Evolutionary conservation across 2,113 vertebrate genomes (phyloP).

Genomic region (Ochotona princeps): DNA sequence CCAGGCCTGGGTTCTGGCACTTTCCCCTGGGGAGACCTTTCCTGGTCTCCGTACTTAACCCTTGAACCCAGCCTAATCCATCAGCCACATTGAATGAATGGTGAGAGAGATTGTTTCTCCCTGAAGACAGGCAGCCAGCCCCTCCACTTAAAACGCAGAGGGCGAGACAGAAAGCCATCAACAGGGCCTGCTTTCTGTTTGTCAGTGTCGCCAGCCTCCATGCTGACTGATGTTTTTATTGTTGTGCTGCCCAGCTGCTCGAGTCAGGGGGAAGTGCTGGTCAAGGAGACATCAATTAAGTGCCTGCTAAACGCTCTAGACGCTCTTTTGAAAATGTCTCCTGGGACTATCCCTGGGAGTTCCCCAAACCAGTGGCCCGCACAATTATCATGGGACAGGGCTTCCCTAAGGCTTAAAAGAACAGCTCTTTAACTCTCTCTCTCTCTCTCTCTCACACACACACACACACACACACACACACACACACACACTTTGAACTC

Average conservation of each 20-base stretch:
- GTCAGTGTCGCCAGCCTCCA: neutral
- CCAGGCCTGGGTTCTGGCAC: conserved; percentile 57
- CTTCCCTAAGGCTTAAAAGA: neutral
- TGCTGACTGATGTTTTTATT: conserved; percentile 40
- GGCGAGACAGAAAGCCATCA: neutral
- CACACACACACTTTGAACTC: fast-evolving
- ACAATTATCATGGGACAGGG: neutral
- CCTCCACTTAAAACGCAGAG: conserved; percentile 6
- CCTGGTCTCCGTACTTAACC: conserved; percentile 82
- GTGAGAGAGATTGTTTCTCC: conserved; percentile 53
- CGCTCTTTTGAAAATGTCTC: neutral
- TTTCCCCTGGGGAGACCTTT: conserved; percentile 81
- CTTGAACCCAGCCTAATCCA: conserved; percentile 82
- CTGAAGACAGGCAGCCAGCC: conserved; percentile 48
- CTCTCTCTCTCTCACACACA: no score
- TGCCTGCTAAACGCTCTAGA: conserved; percentile 12
- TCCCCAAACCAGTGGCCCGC: neutral
- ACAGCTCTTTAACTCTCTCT: neutral
- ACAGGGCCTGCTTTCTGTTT: conserved; percentile 48
- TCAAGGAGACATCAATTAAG: conserved; percentile 33
- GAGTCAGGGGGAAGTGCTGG: neutral
- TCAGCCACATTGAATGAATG: conserved; percentile 66
- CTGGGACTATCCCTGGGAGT: conserved; percentile 25
- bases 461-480: neutral
- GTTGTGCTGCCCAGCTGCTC: neutral